These are phyloP conservation scores for Syncerus caffer DNA, from an alignment of 2,797 vertebrate genomes.

Conservation along the genomic window DNA sequence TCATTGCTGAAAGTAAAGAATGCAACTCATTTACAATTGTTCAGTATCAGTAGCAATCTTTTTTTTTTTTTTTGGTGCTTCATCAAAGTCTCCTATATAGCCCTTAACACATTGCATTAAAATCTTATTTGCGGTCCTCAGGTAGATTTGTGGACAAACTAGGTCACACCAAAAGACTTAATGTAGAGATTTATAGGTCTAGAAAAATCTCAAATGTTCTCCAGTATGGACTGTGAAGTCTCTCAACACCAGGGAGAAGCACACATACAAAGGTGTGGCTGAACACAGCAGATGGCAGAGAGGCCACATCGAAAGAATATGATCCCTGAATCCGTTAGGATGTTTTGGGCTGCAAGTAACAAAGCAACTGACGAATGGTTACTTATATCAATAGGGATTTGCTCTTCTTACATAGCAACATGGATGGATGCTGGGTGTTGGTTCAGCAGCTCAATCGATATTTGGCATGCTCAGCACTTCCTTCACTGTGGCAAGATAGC, in stretches of 20 bases:
- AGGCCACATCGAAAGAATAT: not conserved
- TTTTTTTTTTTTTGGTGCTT: not conserved
- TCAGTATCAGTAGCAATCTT: not conserved
- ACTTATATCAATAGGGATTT: not conserved
- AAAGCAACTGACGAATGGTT: not conserved
- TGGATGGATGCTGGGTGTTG: not conserved
- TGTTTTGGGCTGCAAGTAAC: not conserved
- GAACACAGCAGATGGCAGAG: not conserved
- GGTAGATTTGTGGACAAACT: not conserved
- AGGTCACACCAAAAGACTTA: not conserved
- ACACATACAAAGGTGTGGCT: not conserved
- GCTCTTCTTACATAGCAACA: not conserved
- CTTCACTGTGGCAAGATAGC: not conserved
- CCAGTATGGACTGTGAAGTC: not conserved
- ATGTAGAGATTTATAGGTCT: not conserved
- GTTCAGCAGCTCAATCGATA: not conserved
- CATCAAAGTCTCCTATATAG: not conserved
- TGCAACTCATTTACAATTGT: not conserved
- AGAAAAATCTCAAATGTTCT: not conserved
- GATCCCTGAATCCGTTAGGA: not conserved
- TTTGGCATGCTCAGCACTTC: not conserved
- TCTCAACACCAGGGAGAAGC: not conserved
- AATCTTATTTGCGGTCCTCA: not conserved
- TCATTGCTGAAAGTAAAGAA: not conserved
- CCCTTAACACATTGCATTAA: not conserved